A percentile compares a stretch with the other conserved stretches of the same genome.
phyloP scores from a whole-genome alignment of 2,888 invertebrate genomes.

The Adelphocoris suturalis region DNA sequence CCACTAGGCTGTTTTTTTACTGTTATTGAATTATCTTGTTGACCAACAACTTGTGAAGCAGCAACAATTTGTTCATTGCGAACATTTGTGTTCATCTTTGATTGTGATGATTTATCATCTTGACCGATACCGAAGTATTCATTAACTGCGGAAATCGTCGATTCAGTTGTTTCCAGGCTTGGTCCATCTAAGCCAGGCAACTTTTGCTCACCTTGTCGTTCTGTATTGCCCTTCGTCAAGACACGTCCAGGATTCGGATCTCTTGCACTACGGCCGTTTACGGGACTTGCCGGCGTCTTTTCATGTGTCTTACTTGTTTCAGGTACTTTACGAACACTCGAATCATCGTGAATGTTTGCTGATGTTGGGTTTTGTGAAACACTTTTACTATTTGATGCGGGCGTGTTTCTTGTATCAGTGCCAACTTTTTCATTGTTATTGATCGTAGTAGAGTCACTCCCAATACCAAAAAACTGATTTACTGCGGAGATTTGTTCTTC shows the following conservation, averaged over 20 bases:
- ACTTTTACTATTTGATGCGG: neutral
- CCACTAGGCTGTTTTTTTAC: neutral
- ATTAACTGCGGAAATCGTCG: neutral
- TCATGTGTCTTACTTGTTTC: neutral
- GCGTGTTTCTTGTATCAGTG: neutral
- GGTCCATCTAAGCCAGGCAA: neutral
- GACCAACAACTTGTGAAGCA: neutral
- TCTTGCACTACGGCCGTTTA: neutral
- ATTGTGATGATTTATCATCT: neutral
- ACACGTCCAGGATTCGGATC: neutral
- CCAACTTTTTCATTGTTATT: neutral
- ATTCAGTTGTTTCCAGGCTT: neutral
- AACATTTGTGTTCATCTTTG: neutral
- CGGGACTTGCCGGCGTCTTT: neutral
- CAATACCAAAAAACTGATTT: neutral
- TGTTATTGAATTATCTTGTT: neutral
- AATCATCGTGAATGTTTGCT: neutral
- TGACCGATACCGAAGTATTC: neutral
- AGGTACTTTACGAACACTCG: neutral
- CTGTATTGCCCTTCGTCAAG: neutral
- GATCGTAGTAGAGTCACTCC: neutral
- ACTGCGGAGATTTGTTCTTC: neutral
- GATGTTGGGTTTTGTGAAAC: neutral
- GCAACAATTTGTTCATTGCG: no score
- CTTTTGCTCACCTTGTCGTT: neutral